Base-by-base conservation (phyloP, 2,888 invertebrate species). In the Diloba caeruleocephala region DNA sequence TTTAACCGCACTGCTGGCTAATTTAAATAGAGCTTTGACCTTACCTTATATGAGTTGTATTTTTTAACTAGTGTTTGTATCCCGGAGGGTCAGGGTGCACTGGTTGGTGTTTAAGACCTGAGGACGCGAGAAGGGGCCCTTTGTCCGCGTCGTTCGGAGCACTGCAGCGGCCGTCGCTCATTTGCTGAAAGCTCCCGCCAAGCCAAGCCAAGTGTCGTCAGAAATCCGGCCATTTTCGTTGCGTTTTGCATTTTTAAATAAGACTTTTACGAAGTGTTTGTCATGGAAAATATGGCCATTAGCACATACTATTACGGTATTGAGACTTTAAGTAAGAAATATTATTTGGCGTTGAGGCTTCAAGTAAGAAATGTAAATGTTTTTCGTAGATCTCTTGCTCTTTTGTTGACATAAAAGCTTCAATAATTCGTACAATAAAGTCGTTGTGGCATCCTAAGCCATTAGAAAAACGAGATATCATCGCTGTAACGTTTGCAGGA, bases 111-210 rank as follows among this genome's bases (percentile, higher is more conserved):
- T 49, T 72, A 71, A 76, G 68, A 76, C 69, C 60, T 64, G 78
- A 74, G 79, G 69, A 81, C 77, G 76, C 74, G 71, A 78, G 81
- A 82, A 79, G 80, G 79, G 82, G 64, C 71, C 76, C 85, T 89
- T 88, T 88, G 88, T 88, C 75, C 78, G 72, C 65, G 64, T 68
- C 71, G 74, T 67, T 57, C 46, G 56, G 61, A 74, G 72, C 65
- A 70, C 62, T 72, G 74, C 77, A 81, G n/a, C n/a, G 79, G 82
- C 79, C 83, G 84, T 79, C 85, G 84, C 84, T 89, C 89, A 89
- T 89, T 89, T 89, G 83, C 85, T 88, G 88, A 89, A 89, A 90
- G 89, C 87, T 73, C 74, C 75, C 48, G 76, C 72, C 71, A 85
- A n/a, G n/a, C n/a, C n/a, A n/a, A n/a, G n/a, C n/a, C 80, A 84